A percentile compares a stretch with the other conserved stretches of the same genome.
Conservation (phyloP, 2,888 invertebrate species). For the Stenchaetothrips biformis region DNA sequence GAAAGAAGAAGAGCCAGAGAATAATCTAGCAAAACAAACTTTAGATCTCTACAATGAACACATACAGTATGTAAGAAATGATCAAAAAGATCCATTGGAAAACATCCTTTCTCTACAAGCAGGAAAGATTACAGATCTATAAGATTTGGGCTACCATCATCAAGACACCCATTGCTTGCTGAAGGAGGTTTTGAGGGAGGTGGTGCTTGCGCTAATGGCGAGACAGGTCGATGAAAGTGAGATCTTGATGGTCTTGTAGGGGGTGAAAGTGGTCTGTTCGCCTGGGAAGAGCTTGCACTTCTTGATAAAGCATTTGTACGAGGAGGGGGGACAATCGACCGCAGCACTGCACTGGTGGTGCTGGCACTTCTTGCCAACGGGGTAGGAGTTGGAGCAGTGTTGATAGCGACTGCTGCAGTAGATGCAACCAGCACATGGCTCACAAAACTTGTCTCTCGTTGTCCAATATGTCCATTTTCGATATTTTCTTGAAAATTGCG, state of each 20-base stretch:
- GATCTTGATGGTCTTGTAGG: background rate
- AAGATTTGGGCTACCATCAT: background rate
- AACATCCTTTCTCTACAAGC: background rate
- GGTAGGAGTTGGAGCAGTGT: background rate
- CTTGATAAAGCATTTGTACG: constrained; percentile 5
- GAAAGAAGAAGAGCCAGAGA: too few relatives aligned
- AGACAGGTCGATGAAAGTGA: background rate
- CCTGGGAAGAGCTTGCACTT: background rate
- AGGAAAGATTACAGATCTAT: background rate
- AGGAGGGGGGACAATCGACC: background rate
- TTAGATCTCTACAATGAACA: background rate
- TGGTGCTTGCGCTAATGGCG: background rate
- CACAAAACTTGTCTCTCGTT: constrained; percentile 30
- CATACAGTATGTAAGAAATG: background rate
- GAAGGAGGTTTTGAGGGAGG: background rate
- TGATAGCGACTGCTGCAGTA: background rate
- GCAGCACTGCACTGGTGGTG: background rate
- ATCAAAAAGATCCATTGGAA: background rate
- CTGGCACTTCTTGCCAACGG: constrained; percentile 1
- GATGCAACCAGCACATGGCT: constrained; percentile 30
- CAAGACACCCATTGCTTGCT: background rate
- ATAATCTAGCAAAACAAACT: too few relatives aligned
- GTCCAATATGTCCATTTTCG: constrained; percentile 25
- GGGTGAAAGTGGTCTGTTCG: background rate
- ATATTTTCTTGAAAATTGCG: constrained; percentile 41